Percentiles rank a stretch among this genome's conserved stretches.
Evolutionary conservation across 2,888 invertebrate species (phyloP).

Genomic region (Margaritifera margaritifera): DNA sequence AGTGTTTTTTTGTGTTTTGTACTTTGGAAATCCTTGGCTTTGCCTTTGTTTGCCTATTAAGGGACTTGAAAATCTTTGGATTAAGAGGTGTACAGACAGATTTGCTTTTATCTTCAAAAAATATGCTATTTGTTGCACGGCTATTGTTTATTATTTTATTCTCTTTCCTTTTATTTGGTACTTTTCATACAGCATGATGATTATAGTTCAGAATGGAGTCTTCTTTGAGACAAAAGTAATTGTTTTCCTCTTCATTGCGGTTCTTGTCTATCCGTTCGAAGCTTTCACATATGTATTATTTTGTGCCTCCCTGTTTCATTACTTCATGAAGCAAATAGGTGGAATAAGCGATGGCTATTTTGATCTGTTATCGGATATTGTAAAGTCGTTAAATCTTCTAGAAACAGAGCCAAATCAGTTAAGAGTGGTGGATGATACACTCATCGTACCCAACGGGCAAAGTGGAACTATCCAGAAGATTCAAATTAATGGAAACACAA

Average conservation of each 20-base stretch:
- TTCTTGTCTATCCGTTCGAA: slow-evolving; percentile 16
- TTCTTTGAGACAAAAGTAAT: slow-evolving; percentile 16
- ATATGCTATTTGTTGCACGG: neutral
- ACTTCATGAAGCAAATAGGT: slow-evolving; percentile 11
- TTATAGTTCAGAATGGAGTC: slow-evolving; percentile 13
- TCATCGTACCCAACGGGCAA: slow-evolving; percentile 5
- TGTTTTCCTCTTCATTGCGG: slow-evolving; percentile 15
- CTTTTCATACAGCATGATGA: neutral
- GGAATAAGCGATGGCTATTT: slow-evolving; percentile 15
- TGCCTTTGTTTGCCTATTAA: neutral
- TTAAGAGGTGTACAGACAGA: too few species aligned
- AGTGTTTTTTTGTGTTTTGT: slow-evolving; percentile 3
- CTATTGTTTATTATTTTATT: neutral
- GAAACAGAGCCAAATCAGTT: slow-evolving; percentile 8
- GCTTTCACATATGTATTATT: slow-evolving; percentile 29
- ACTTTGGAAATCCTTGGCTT: slow-evolving; percentile 11
- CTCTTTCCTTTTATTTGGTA: too few species aligned
- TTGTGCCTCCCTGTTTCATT: slow-evolving; percentile 11
- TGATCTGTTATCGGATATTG: slow-evolving; percentile 20
- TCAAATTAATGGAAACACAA: too few species aligned
- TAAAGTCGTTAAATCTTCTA: slow-evolving; percentile 6
- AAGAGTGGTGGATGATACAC: slow-evolving; percentile 3
- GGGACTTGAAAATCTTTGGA: neutral
- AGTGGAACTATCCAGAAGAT: too few species aligned
- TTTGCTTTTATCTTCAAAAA: too few species aligned